Evolutionary conservation across 2,797 vertebrate genomes (phyloP).

Genomic region (Sarcoramphus papa): DNA sequence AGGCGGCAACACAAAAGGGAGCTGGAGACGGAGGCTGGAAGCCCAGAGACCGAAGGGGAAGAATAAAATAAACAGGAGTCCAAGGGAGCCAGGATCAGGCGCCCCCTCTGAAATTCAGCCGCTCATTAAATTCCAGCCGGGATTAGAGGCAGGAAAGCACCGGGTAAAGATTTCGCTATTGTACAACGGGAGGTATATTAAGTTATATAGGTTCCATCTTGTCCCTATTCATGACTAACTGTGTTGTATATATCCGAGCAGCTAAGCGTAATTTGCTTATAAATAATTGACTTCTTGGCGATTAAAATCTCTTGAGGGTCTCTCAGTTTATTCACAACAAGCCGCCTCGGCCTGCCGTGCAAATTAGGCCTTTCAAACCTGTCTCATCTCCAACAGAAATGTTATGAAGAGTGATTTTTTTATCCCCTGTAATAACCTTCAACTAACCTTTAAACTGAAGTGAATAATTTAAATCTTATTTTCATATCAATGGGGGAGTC

Average conservation of each 20-base stretch:
- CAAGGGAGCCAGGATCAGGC: neutral
- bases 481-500: constrained; percentile 98
- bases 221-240: constrained; percentile 76
- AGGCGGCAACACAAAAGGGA: neutral
- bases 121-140: constrained; percentile 17
- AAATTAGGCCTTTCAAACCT: constrained; percentile 88
- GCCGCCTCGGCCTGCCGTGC: constrained; percentile 78
- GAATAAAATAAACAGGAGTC: constrained; percentile 35
- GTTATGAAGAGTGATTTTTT: constrained; percentile 73
- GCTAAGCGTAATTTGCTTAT: constrained; percentile 87
- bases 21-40: neutral
- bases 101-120: neutral
- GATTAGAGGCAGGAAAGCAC: neutral
- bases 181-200: constrained; percentile 57
- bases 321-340: constrained; percentile 81
- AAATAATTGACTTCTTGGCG: constrained; percentile 91
- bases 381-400: constrained; percentile 81
- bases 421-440: constrained; percentile 92
- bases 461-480: constrained; percentile 99
- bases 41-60: neutral
- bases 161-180: neutral
- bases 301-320: constrained; percentile 84
- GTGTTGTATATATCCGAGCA: constrained; percentile 74
- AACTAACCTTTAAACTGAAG: constrained; percentile 95
- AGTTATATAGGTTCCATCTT: constrained; percentile 61